Evolutionary conservation across 2,888 invertebrate genomes (phyloP), one percentile per base, ranked within the genome.

Genomic region (Diadromus collaris): DNA sequence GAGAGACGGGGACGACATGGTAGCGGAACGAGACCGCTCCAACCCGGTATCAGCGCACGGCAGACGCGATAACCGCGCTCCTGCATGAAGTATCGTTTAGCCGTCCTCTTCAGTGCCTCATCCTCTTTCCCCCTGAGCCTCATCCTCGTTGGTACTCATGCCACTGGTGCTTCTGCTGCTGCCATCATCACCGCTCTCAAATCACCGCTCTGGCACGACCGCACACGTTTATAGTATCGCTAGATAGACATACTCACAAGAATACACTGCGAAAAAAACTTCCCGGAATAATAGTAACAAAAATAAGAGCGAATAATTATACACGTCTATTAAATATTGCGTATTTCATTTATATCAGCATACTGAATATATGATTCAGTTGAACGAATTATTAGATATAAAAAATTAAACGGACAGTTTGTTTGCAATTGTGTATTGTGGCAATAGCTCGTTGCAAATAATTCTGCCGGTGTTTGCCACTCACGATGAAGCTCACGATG

Each of bases 41-140:
- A 60, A 73, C 72, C 54, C 72, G 82, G 79, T 87, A 87, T 87
- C 87, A 86, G 83, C 83, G 80, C 81, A 76, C 80, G 81, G 79
- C 87, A 86, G 85, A 82, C 87, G 84, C 86, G 86, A 87, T 86
- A 87, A 86, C 85, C 85, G 83, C 77, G 77, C 83, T 84, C 83
- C 77, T 82, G 84, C 83, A 86, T 84, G 83, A 86, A 86, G 85
- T 79, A 85, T 85, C 85, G 85, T 83, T 85, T 85, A 85, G 81
- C 80, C 81, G 72, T 78, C 79, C 83, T 77, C 80, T 74, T 77
- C 74, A 73, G 67, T 71, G 67, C 77, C 74, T 70, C 79, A 76
- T 76, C 76, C 76, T 69, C 70, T 32, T 27, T 74, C 63, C 75
- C 64, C 48, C 44, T 44, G 58, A 29, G 46, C 44, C 69, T 58